phyloP scores from a whole-genome alignment of 2,113 vertebrate species.

The Xenopus laevis region DNA sequence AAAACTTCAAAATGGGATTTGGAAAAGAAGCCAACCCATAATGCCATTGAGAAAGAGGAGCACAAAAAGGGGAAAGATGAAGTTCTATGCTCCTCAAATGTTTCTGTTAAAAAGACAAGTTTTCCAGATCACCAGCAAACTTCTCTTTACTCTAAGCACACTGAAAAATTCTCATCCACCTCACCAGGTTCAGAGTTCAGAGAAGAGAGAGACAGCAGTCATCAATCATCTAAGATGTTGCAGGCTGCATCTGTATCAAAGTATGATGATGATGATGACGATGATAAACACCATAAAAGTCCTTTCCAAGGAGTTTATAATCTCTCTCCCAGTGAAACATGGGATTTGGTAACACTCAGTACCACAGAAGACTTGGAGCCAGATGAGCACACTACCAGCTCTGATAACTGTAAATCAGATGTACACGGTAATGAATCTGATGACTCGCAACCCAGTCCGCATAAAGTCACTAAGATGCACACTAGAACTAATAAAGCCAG shows the following conservation, averaged over 20 bases:
- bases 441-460: not conserved
- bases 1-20: slow-evolving; percentile 34
- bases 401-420: not conserved
- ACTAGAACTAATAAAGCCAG: no score
- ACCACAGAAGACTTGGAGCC: slow-evolving; percentile 4
- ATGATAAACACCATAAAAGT: not conserved
- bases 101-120: not conserved
- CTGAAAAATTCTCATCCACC: not conserved
- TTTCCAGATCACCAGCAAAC: not conserved
- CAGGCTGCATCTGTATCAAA: not conserved
- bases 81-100: not conserved
- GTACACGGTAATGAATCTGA: not conserved
- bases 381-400: not conserved
- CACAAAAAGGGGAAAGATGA: slow-evolving; percentile 1
- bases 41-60: not conserved
- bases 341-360: slow-evolving; percentile 24
- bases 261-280: not conserved
- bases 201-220: not conserved
- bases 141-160: not conserved
- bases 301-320: not conserved
- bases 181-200: not conserved
- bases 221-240: not conserved
- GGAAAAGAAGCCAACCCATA: not conserved
- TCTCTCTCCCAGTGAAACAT: not conserved
- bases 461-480: no score